These are phyloP conservation scores for Archaeoteleia sp. DNA, from an alignment of 2,888 invertebrate species.

Conservation along the genomic window DNA sequence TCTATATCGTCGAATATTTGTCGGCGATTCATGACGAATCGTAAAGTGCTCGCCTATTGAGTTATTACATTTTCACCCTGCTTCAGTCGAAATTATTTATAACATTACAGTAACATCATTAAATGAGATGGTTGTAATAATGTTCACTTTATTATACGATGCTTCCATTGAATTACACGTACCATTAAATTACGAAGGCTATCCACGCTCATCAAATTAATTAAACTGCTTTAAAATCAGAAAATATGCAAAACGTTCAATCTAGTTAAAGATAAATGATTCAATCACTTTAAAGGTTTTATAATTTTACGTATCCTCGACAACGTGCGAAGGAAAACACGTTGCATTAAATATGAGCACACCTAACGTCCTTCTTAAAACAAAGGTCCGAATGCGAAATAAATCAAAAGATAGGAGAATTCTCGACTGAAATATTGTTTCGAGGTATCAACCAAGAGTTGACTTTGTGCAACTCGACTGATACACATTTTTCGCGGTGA, in stretches of 20 bases:
- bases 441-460: constrained; percentile 6
- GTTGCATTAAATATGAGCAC: constrained; percentile 16
- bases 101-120: no score
- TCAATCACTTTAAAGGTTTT: neutral
- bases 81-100: no score
- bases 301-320: constrained; percentile 1
- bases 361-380: constrained; percentile 3
- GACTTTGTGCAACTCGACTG: neutral
- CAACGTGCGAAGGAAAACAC: constrained; percentile 2
- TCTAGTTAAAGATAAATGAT: neutral
- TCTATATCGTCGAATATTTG: constrained; percentile 22
- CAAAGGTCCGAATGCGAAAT: constrained; percentile 6
- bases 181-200: no score
- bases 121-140: no score
- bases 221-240: no score
- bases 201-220: no score
- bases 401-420: constrained; percentile 15
- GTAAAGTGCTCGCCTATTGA: constrained; percentile 6
- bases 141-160: no score
- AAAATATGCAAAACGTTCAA: no score
- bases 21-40: constrained; percentile 17
- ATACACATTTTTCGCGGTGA: no score
- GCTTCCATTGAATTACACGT: no score
- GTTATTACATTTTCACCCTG: no score
- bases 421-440: constrained; percentile 10